Base-by-base conservation (phyloP, 37 sponge, comb jelly and placozoan genomes). In the Agelas oroides region DNA sequence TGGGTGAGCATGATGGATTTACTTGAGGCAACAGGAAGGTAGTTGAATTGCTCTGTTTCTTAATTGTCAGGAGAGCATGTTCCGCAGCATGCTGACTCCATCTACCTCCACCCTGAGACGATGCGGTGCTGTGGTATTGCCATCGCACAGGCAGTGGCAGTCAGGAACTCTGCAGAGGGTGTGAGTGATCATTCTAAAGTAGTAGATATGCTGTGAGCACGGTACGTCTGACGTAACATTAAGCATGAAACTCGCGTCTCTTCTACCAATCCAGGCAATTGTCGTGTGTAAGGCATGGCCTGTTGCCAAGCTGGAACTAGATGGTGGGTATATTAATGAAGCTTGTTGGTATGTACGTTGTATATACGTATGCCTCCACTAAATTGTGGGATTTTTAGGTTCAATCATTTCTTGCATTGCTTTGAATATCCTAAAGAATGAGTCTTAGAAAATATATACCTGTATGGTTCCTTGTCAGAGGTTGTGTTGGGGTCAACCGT, bases 21-120 rank as follows among this genome's bases (percentile, higher is more conserved):
- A 46, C 46, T 46, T 12, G 3, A 3, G 8, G 3, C 8, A 46
- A 46, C 46, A 8, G 8, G 46, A 3, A 46, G 6, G 8, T 46
- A 12, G 46, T 8, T 12, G 8, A 46, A 3, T 46, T 46, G 6
- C 3, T 12, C 8, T 46, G 46, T 46, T 46, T 3, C 8, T 46
- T 46, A 3, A 46, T 46, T 68, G 6, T 74, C 46, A 84, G 84
- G 75, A 30, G 75, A 54, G 46, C 75, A 84, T 25, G 23, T 87
- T 15, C 87, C 87, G 0, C 41, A 41, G n/a, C 60, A 69, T 20
- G 24, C 36, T 73, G 76, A 88, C 59, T 59, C 53, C 21, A 63
- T 92, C 20, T 77, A 79, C 37, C 53, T 88, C 39, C 79, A 92
- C 68, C 93, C 93, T 41, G 89, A 88, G 27, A 80, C 83, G 56